phyloP scores from a whole-genome alignment of 2,113 vertebrate genomes.

The Rhombomys opimus region DNA sequence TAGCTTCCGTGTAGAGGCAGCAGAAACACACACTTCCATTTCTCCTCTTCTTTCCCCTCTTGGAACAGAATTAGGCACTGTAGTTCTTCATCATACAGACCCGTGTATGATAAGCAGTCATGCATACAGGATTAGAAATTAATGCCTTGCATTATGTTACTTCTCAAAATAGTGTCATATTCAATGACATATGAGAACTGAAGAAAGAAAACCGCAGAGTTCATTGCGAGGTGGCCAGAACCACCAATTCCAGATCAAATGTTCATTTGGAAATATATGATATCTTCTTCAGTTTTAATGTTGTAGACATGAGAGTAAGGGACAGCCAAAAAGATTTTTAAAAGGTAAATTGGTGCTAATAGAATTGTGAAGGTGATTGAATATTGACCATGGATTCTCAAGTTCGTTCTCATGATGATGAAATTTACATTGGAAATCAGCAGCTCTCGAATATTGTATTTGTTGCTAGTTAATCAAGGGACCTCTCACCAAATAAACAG shows the following conservation, averaged over 20 bases:
- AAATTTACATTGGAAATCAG: background rate
- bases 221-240: background rate
- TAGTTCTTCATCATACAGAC: background rate
- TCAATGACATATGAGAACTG: background rate
- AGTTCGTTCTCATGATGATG: background rate
- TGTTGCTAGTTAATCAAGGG: background rate
- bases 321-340: background rate
- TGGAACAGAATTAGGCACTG: background rate
- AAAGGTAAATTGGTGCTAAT: background rate
- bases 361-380: background rate
- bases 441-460: background rate
- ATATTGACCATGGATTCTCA: background rate
- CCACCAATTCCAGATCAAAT: background rate
- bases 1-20: background rate
- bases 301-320: background rate
- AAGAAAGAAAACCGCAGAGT: background rate
- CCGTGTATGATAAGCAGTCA: background rate
- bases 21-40: background rate
- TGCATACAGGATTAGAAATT: background rate
- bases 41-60: background rate
- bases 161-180: background rate
- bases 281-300: background rate
- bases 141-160: background rate
- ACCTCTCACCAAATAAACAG: background rate
- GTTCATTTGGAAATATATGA: background rate